Conservation (phyloP, 1,140 invertebrate species). For the Trichonephila clavipes region DNA sequence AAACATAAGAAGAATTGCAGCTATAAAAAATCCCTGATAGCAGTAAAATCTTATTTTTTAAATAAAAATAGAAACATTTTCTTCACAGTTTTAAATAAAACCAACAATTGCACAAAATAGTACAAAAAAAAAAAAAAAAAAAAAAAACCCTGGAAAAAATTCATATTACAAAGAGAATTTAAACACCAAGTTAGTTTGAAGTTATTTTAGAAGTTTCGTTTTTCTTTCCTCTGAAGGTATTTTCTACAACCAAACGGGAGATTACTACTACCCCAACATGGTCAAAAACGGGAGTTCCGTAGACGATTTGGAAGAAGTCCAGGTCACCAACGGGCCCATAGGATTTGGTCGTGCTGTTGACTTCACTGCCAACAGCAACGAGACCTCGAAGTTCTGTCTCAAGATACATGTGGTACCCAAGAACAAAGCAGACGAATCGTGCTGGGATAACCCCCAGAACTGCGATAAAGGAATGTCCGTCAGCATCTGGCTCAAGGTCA, state of each 20-base stretch:
- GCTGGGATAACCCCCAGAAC: conserved; percentile 44
- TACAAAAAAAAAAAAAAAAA: too few species aligned
- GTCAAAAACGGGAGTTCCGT: not conserved
- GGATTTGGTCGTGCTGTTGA: conserved; percentile 64
- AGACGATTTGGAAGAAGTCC: not conserved
- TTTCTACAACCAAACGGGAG: conserved; percentile 54
- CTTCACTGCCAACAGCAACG: not conserved
- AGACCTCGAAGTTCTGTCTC: not conserved
- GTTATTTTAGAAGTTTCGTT: too few species aligned
- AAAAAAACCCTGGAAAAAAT: too few species aligned
- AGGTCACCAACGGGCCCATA: conserved; percentile 57
- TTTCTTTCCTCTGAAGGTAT: not conserved
- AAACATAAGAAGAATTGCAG: too few species aligned
- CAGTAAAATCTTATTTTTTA: too few species aligned
- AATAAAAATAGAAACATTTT: too few species aligned
- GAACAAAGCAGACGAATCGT: conserved; percentile 1
- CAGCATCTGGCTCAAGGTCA: conserved; percentile 64
- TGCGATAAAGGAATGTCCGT: conserved; percentile 48
- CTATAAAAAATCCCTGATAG: too few species aligned
- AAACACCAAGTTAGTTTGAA: too few species aligned
- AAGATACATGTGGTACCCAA: not conserved
- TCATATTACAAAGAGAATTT: too few species aligned
- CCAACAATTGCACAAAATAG: too few species aligned
- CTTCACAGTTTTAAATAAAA: too few species aligned
- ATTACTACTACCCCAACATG: conserved; percentile 67